Conservation (phyloP, 2,113 vertebrate genomes). For the Antigone vipio region DNA sequence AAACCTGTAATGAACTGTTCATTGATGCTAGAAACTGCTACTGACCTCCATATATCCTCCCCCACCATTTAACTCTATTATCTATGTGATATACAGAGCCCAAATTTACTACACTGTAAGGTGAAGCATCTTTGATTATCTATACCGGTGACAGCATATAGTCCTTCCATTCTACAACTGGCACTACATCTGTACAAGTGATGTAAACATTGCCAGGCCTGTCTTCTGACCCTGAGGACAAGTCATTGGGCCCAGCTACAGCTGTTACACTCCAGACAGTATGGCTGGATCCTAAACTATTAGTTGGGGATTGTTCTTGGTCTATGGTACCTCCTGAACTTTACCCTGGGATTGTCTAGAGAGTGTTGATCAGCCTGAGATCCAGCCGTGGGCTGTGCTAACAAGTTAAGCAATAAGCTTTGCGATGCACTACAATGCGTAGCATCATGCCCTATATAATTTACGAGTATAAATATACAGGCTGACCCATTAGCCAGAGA, state of each 20-base stretch:
- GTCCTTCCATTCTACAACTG: not conserved
- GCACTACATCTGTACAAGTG: not conserved
- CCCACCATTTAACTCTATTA: not conserved
- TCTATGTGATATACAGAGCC: not conserved
- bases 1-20: not conserved
- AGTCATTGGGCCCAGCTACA: not conserved
- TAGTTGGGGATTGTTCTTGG: not conserved
- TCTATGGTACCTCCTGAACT: not conserved
- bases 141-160: accelerated
- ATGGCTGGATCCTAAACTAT: not conserved
- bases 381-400: not conserved
- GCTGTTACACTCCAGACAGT: not conserved
- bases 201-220: not conserved
- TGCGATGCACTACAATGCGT: accelerated
- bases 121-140: not conserved
- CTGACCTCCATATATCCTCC: not conserved
- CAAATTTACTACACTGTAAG: not conserved
- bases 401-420: not conserved
- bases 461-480: not conserved
- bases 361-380: not conserved
- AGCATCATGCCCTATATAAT: not conserved
- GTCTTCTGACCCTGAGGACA: not conserved
- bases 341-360: not conserved
- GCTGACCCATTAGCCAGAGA: not conserved
- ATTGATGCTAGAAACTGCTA: not conserved